Percentiles rank a stretch among this genome's conserved stretches.
These are phyloP conservation scores for Ophioninae sp. DNA, from an alignment of 2,888 invertebrate species.

Conservation along the genomic window DNA sequence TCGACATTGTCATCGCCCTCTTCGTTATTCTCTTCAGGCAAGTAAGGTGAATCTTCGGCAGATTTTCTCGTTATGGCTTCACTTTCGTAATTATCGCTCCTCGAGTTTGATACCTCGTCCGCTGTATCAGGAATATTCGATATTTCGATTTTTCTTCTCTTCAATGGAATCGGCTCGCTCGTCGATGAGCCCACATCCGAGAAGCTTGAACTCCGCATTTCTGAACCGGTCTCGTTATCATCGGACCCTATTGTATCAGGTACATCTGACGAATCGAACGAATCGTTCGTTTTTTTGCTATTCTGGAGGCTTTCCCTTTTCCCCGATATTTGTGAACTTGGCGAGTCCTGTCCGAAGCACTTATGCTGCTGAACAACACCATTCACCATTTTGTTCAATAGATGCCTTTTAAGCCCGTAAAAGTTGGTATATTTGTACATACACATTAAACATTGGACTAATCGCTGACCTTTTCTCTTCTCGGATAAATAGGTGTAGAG, in stretches of 20 bases:
- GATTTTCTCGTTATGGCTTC: conserved; percentile 16
- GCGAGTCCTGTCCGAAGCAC: no score
- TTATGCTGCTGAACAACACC: conserved; percentile 35
- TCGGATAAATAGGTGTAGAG: neutral
- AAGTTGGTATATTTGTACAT: neutral
- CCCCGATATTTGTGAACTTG: neutral
- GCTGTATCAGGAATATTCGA: neutral
- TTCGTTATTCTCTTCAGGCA: conserved; percentile 12
- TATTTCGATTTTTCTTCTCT: conserved; percentile 40
- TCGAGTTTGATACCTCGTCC: neutral
- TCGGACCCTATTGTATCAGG: neutral
- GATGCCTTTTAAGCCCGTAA: conserved; percentile 1
- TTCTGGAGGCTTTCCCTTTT: neutral
- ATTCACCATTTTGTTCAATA: neutral
- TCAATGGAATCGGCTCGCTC: neutral
- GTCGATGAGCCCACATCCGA: conserved; percentile 23
- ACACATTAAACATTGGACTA: conserved; percentile 26
- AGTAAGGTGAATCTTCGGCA: conserved; percentile 51
- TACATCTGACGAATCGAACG: conserved; percentile 3
- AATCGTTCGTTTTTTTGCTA: conserved; percentile 6
- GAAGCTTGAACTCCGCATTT: conserved; percentile 18
- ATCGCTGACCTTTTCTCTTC: neutral
- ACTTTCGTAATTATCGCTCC: conserved; percentile 34
- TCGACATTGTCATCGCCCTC: conserved; percentile 1
- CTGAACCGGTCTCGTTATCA: neutral